Conservation (phyloP, 2,888 invertebrate species). For the Sarcophaga caerulescens region DNA sequence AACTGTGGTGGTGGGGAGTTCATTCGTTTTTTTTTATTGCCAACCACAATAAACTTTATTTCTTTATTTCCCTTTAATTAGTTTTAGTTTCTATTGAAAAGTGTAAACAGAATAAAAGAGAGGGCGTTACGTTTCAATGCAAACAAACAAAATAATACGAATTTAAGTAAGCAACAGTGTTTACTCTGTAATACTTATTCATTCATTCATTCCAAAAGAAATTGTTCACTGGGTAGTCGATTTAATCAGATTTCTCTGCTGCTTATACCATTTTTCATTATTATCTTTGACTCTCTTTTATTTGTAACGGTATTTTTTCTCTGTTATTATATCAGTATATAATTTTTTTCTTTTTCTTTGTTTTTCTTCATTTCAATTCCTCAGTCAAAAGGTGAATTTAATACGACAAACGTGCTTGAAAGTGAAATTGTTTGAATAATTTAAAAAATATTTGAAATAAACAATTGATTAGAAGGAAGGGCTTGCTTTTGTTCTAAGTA, state of each 20-base stretch:
- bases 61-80: no score
- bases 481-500: no score
- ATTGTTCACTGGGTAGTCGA: neutral
- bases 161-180: no score
- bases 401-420: conserved; percentile 60
- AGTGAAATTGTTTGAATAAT: conserved; percentile 57
- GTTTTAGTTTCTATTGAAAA: no score
- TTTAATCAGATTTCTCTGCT: no score
- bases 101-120: neutral
- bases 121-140: neutral
- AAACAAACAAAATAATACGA: no score
- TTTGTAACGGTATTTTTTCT: neutral
- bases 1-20: no score
- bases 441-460: neutral
- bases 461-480: no score
- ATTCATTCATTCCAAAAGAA: neutral
- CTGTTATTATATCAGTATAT: neutral
- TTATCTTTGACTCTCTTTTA: conserved; percentile 3
- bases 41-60: no score
- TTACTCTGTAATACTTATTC: no score
- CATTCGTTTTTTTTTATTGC: no score
- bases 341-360: neutral
- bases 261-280: no score
- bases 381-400: conserved; percentile 46
- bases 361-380: conserved; percentile 9